Evolutionary conservation across 2,888 invertebrate species (phyloP).

Genomic region (Therioaphis trifolii): DNA sequence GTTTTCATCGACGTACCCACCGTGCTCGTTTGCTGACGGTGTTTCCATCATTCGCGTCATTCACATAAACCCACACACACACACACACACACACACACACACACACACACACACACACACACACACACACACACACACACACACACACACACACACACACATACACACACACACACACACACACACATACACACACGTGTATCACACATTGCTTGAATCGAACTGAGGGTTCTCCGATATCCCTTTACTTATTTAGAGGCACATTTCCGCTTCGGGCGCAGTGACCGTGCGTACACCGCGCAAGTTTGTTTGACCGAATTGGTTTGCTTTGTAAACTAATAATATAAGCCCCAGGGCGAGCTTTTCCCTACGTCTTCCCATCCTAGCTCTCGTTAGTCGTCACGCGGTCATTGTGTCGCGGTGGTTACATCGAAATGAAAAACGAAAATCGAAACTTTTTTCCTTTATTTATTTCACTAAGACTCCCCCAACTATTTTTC

Average conservation of each 20-base stretch:
- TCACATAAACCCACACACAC: background rate
- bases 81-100: background rate
- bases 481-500: too few species aligned
- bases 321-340: slow-evolving; percentile 61
- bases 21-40: background rate
- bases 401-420: background rate
- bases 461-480: background rate
- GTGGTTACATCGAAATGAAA: slow-evolving; percentile 8
- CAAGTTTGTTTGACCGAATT: slow-evolving; percentile 58
- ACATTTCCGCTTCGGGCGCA: slow-evolving; percentile 40
- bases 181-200: background rate
- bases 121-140: too few species aligned
- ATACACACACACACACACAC: too few species aligned
- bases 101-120: too few species aligned
- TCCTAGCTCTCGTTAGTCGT: too few species aligned
- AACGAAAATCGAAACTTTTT: slow-evolving; percentile 40
- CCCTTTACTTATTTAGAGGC: slow-evolving; percentile 55
- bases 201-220: slow-evolving; percentile 13
- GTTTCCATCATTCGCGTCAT: slow-evolving; percentile 32
- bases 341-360: slow-evolving; percentile 42
- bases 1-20: background rate
- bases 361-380: background rate
- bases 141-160: too few species aligned
- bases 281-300: background rate
- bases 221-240: slow-evolving; percentile 33